These are phyloP conservation scores for Thaumatotibia leucotreta DNA, from an alignment of 1,140 invertebrate genomes.

Conservation along the genomic window DNA sequence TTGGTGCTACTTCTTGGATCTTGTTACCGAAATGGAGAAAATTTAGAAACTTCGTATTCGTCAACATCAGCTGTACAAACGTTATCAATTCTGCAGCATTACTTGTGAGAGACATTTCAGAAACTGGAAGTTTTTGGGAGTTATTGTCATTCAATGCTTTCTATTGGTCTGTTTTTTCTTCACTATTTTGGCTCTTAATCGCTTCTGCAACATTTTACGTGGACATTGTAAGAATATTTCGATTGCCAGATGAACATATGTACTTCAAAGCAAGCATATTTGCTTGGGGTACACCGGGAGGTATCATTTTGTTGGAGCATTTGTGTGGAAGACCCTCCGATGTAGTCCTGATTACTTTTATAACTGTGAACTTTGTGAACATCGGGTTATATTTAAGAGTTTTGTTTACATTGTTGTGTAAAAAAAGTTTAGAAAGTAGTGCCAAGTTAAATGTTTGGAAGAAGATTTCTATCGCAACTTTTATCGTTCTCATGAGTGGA, in stretches of 20 bases:
- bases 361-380: neutral
- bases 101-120: neutral
- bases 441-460: neutral
- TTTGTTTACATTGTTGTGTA: neutral
- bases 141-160: neutral
- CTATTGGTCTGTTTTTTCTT: neutral
- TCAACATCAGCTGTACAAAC: neutral
- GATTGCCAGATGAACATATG: neutral
- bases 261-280: neutral
- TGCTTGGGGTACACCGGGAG: neutral
- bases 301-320: neutral
- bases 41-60: neutral
- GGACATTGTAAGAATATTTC: neutral
- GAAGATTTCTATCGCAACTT: neutral
- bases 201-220: neutral
- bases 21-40: neutral
- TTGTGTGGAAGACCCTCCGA: neutral
- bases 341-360: neutral
- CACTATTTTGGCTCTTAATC: neutral
- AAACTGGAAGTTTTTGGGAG: neutral
- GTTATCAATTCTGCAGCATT: neutral
- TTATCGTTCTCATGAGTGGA: neutral
- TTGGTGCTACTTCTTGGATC: neutral
- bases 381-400: neutral
- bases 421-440: neutral